These are phyloP conservation scores for Pelodiscus sinensis DNA, from an alignment of 2,113 vertebrate genomes.

Conservation along the genomic window DNA sequence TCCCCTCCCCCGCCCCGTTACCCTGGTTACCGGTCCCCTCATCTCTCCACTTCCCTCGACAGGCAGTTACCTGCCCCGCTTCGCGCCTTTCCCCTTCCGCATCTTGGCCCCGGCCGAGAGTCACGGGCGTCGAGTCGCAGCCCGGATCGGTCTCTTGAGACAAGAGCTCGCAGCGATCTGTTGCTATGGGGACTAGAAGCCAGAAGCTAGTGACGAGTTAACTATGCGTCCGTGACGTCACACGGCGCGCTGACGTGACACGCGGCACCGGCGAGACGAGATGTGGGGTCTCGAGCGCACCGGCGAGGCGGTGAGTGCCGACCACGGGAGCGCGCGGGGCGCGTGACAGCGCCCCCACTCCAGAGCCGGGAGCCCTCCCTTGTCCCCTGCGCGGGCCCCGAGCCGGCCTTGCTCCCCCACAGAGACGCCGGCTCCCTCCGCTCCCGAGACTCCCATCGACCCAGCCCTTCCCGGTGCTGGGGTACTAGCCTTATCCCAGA, in stretches of 20 bases:
- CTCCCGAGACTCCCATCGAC: no score
- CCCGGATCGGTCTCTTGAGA: not conserved
- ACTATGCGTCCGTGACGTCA: not conserved
- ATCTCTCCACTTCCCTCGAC: not conserved
- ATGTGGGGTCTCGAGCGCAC: not conserved
- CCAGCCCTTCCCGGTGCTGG: no score
- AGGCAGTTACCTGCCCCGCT: not conserved
- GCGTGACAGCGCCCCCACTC: not conserved
- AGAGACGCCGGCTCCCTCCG: no score
- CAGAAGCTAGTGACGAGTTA: not conserved
- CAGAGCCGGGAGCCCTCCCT: not conserved
- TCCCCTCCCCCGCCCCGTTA: not conserved
- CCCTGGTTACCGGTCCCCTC: not conserved
- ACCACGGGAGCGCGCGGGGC: not conserved
- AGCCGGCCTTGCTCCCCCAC: not conserved
- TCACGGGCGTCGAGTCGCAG: not conserved
- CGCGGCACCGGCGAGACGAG: not conserved
- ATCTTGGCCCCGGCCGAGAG: not conserved
- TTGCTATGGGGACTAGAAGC: not conserved
- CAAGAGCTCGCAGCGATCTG: not conserved
- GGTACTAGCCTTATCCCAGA: no score
- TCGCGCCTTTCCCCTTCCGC: not conserved
- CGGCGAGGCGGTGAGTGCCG: not conserved
- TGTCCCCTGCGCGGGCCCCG: not conserved
- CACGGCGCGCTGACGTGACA: not conserved